Evolutionary conservation across 2,113 vertebrate species (phyloP), one percentile per base, ranked within the genome.

Genomic region (Corydoras maculifer): DNA sequence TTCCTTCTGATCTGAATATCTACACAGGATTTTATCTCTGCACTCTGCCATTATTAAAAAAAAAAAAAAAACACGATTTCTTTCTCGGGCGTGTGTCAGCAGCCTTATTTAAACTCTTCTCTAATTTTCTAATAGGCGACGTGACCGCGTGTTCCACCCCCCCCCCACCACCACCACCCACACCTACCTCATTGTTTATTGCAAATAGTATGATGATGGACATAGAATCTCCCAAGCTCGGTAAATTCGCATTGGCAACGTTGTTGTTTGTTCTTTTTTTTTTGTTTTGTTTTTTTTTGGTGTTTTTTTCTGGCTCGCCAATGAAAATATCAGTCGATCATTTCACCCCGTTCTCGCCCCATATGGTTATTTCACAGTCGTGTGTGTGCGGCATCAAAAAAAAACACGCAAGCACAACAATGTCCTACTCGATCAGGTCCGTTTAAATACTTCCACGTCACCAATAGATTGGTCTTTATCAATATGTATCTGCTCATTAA

Each of bases 381-480:
- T 43, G 35, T 43, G 35, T 43, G 35, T 43, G 18, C 18, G 35
- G 35, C 35, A 43, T 43, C 35, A 43, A 43, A 91, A 92, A 89
- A 91, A 87, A 91, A 87, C 87, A 88, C 89, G 90, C 89, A 92
- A 88, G 86, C 91, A 91, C 35, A 95, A 91, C 85, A 91, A 94
- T 10, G 51, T 53, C 51, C 11, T 5, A 53, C 51, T 53, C 13
- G 9, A 53, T 12, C 9, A 53, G 13, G 51, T 53, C 51, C 51
- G 5, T 53, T 53, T 12, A 53, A 1, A 10, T 53, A 14, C 51
- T 14, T 14, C 51, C 51, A 53, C 9, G 9, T 14, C 51, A 14
- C 11, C 7, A 43, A 43, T 43, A 43, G 13, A 12, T 53, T 53
- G 51, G 13, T 53, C 51, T 10, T 14, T 14, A 53, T 14, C 13